These are phyloP conservation scores for Tipula vernalis DNA, from an alignment of 2,888 invertebrate species.

Conservation along the genomic window DNA sequence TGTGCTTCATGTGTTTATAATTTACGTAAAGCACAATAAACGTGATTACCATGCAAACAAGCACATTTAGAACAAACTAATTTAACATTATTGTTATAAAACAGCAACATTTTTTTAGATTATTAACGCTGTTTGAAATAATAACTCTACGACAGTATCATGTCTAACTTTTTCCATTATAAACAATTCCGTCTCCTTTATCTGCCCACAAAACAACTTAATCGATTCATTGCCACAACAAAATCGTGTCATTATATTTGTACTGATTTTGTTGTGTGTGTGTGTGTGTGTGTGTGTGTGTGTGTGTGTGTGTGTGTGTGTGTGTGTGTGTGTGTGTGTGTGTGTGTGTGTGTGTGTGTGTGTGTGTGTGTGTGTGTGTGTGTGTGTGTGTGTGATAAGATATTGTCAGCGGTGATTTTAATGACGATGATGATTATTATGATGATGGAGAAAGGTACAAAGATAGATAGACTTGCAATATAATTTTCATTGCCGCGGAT, in stretches of 20 bases:
- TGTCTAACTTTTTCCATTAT: neutral
- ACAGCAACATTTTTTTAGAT: neutral
- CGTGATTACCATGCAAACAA: neutral
- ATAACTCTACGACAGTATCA: neutral
- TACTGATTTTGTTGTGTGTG: neutral
- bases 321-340: too few relatives aligned
- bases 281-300: neutral
- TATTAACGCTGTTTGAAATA: neutral
- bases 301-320: neutral
- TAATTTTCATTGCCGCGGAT: too few relatives aligned
- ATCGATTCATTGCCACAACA: neutral
- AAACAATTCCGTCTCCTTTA: neutral
- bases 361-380: neutral
- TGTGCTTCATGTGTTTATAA: neutral
- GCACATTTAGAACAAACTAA: neutral
- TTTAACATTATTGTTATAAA: too few relatives aligned
- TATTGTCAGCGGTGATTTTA: neutral
- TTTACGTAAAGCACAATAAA: neutral
- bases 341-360: too few relatives aligned
- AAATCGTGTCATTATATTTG: neutral
- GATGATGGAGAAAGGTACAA: neutral
- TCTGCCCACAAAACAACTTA: neutral
- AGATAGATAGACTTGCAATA: too few relatives aligned
- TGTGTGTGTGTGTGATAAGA: neutral
- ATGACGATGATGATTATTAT: neutral